phyloP scores from a whole-genome alignment of 2,888 invertebrate genomes.

The Leptinotarsa rubiginosa region DNA sequence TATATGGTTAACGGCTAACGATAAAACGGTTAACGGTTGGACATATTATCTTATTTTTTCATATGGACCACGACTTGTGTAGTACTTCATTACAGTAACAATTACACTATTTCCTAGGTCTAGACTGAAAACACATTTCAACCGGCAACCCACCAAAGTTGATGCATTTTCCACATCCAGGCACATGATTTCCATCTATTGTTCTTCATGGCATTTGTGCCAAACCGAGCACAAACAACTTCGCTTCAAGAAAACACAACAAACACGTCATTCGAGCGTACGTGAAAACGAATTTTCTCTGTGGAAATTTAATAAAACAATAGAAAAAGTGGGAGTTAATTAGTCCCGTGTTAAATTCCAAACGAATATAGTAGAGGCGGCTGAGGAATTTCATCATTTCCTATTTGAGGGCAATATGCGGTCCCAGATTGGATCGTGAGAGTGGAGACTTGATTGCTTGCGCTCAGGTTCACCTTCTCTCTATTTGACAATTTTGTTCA shows the following conservation, averaged over 20 bases:
- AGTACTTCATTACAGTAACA: too few relatives aligned
- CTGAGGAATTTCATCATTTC: conserved; percentile 43
- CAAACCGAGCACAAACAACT: background rate
- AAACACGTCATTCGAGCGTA: conserved; percentile 22
- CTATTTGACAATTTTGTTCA: conserved; percentile 6
- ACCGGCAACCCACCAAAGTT: too few relatives aligned
- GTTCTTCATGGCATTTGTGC: background rate
- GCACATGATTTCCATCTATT: too few relatives aligned
- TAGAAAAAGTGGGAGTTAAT: conserved; percentile 28
- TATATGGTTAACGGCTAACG: too few relatives aligned
- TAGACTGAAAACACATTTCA: too few relatives aligned
- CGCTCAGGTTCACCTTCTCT: conserved; percentile 34
- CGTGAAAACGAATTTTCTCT: conserved; percentile 15
- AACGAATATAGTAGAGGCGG: conserved; percentile 14
- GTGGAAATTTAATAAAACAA: conserved; percentile 30
- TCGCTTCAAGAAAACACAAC: conserved; percentile 6
- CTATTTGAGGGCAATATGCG: conserved; percentile 43
- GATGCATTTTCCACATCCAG: too few relatives aligned
- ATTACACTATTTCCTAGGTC: too few relatives aligned
- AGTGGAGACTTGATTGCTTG: conserved; percentile 34
- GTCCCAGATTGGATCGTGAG: conserved; percentile 35
- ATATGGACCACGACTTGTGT: too few relatives aligned
- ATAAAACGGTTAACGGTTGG: too few relatives aligned
- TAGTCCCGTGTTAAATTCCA: conserved; percentile 25
- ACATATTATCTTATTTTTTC: too few relatives aligned